phyloP scores from a whole-genome alignment of 2,888 invertebrate species.

The Tenthredo distinguenda region DNA sequence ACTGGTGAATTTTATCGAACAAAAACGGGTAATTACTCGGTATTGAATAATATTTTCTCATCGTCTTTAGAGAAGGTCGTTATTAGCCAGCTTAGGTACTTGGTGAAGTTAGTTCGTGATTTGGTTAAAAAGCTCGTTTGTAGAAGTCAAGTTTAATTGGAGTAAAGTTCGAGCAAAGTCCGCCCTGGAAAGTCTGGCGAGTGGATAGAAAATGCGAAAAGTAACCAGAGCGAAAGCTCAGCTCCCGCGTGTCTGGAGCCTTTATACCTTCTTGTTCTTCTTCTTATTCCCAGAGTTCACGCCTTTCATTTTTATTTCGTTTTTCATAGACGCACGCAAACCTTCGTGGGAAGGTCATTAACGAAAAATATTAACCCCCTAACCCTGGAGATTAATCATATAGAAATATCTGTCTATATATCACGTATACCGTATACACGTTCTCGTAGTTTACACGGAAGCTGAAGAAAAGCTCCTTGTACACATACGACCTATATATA shows the following conservation, averaged over 20 bases:
- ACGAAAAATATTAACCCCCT: conserved; percentile 2
- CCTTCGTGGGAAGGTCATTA: conserved; percentile 26
- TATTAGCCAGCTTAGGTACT: conserved; percentile 40
- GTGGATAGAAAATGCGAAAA: conserved; percentile 43
- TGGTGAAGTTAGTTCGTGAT: conserved; percentile 46
- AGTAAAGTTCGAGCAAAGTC: conserved; percentile 47
- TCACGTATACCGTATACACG: neutral
- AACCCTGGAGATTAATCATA: neutral
- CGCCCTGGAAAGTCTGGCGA: conserved; percentile 13
- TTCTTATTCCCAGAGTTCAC: neutral
- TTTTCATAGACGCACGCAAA: neutral
- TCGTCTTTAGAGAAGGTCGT: conserved; percentile 29
- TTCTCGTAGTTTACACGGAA: neutral
- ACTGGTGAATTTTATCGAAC: neutral
- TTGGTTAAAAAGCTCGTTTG: conserved; percentile 53
- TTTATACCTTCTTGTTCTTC: conserved; percentile 41
- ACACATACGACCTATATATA: neutral
- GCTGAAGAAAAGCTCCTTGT: neutral
- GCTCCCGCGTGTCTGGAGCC: conserved; percentile 42
- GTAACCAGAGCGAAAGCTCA: conserved; percentile 25
- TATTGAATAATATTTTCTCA: conserved; percentile 36
- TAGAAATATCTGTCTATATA: neutral
- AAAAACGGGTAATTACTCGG: neutral
- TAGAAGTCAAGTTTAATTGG: conserved; percentile 52
- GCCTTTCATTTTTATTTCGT: neutral